Evolutionary conservation across 37 sponge, comb jelly and placozoan genomes (phyloP).

Genomic region (Halichondria panicea): DNA sequence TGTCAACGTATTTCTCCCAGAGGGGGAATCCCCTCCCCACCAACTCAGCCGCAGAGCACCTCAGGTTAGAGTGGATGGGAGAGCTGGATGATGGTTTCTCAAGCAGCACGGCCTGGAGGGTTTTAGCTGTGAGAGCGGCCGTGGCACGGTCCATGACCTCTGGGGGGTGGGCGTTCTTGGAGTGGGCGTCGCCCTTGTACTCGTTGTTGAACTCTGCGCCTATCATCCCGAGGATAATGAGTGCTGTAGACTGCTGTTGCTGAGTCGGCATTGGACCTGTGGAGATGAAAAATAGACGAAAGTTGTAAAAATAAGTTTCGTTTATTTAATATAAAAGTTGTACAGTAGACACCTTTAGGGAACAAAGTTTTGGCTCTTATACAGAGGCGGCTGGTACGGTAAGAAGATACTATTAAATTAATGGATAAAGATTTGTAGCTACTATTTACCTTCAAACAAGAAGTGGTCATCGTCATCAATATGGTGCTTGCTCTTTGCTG

Average conservation of each 20-base stretch:
- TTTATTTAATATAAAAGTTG: too few relatives aligned
- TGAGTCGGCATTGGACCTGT: slow-evolving; percentile 49
- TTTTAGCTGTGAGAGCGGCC: slow-evolving; percentile 70
- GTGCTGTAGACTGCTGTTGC: slow-evolving; percentile 84
- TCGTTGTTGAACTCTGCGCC: slow-evolving; percentile 81
- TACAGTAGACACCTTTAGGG: too few relatives aligned
- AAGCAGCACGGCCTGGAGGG: slow-evolving; percentile 72
- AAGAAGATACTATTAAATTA: too few relatives aligned
- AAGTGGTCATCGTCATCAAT: slow-evolving; percentile 9
- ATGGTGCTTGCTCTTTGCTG: slow-evolving; percentile 5
- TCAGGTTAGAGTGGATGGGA: slow-evolving; percentile 59
- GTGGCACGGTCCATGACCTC: slow-evolving; percentile 59
- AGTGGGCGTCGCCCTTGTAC: slow-evolving; percentile 6
- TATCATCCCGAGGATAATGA: slow-evolving; percentile 87
- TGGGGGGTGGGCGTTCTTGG: neutral
- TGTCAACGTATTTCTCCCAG: slow-evolving; percentile 86
- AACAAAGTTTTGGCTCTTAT: too few relatives aligned
- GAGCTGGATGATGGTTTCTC: slow-evolving; percentile 46
- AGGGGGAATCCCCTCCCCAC: slow-evolving; percentile 88
- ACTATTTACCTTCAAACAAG: too few relatives aligned
- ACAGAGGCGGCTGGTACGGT: too few relatives aligned
- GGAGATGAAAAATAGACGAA: too few relatives aligned
- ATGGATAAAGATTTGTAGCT: neutral
- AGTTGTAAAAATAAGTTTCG: too few relatives aligned
- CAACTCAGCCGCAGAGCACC: slow-evolving; percentile 84